Evolutionary conservation across 2,113 vertebrate species (phyloP).

Genomic region (Narcine bancroftii): DNA sequence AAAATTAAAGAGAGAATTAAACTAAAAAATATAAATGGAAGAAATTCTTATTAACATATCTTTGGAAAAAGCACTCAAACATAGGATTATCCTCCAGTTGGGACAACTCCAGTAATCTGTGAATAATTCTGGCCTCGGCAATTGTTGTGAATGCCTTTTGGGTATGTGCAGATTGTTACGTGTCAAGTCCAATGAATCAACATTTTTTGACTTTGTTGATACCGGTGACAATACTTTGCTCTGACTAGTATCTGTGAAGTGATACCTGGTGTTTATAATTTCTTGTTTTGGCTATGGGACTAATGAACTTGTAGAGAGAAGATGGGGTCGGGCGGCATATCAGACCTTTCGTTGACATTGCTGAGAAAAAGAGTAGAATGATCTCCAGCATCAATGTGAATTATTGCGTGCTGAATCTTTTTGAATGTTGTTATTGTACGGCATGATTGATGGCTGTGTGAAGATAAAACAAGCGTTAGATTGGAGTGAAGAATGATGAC

Average conservation of each 20-base stretch:
- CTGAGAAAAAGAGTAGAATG: neutral
- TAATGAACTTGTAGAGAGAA: neutral
- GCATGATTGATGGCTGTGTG: neutral
- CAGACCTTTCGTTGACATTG: neutral
- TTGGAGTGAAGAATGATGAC: neutral
- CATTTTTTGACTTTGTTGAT: neutral
- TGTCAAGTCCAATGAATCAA: constrained; percentile 10
- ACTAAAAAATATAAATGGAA: neutral
- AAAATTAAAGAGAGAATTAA: neutral
- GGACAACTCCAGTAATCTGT: constrained; percentile 5
- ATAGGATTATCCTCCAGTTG: constrained; percentile 9
- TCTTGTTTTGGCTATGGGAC: neutral
- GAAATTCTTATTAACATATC: neutral
- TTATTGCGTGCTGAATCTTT: neutral
- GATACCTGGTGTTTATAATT: neutral
- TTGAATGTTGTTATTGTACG: neutral
- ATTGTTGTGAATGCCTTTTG: neutral
- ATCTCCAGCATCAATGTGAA: neutral
- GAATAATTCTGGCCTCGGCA: neutral
- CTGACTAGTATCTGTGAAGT: neutral
- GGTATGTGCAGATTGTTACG: neutral
- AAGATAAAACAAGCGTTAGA: neutral
- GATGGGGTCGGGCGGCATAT: neutral
- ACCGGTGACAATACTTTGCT: neutral
- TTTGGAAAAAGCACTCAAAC: neutral